phyloP scores from a whole-genome alignment of 2,797 vertebrate genomes.

The Takifugu rubripes region DNA sequence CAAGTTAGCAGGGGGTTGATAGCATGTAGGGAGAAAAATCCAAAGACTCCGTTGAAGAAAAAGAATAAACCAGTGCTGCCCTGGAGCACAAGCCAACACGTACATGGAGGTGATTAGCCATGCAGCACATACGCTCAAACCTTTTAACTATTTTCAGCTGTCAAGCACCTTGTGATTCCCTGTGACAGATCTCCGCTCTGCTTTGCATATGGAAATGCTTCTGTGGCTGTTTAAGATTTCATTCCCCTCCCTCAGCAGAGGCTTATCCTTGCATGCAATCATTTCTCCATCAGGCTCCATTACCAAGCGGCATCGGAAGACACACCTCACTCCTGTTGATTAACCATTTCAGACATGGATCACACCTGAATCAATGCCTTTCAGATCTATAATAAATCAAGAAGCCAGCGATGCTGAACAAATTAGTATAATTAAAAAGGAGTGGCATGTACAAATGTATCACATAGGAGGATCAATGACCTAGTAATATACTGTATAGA shows the following conservation, averaged over 20 bases:
- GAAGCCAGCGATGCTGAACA: no score
- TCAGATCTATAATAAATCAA: no score
- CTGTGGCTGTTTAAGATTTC: constrained; percentile 48
- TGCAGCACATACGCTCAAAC: constrained; percentile 23
- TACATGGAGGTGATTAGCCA: constrained; percentile 42
- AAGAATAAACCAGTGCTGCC: constrained; percentile 9
- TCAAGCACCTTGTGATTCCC: constrained; percentile 38
- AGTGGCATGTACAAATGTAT: no score
- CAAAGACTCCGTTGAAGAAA: constrained; percentile 14
- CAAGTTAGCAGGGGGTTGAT: constrained; percentile 26
- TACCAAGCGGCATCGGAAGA: constrained; percentile 32
- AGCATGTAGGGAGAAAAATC: constrained; percentile 15
- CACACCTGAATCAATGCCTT: neutral
- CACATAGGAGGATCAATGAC: no score
- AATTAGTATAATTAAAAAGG: no score
- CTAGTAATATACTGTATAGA: no score
- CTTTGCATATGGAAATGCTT: constrained; percentile 37
- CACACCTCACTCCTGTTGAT: constrained; percentile 32
- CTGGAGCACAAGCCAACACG: constrained; percentile 27
- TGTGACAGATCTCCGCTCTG: constrained; percentile 37
- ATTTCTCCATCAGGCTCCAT: constrained; percentile 27
- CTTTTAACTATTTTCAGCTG: constrained; percentile 47
- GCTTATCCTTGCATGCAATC: constrained; percentile 22
- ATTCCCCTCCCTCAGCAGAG: constrained; percentile 31
- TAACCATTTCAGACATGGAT: constrained; percentile 9